Evolutionary conservation across 1,140 invertebrate genomes (phyloP), one percentile per base, ranked within the genome.

Genomic region (Camponotus vicinus): DNA sequence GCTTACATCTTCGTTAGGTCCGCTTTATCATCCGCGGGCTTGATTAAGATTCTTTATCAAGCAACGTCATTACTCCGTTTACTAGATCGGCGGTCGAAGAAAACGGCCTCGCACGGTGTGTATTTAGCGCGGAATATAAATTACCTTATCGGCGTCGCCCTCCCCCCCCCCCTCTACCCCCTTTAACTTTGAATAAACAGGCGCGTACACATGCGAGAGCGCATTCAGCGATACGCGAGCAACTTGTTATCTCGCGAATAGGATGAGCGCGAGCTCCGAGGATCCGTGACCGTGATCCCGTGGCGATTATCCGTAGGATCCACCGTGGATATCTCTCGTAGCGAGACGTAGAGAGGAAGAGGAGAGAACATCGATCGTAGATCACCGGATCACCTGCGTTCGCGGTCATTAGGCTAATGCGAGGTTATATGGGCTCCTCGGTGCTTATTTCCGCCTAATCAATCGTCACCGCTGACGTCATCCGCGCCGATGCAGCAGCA

Each of bases 81-180:
- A 66, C 66, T 37, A 66, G 86, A 86, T 77, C 13, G 21, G 64
- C 49, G 78, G 42, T 52, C 57, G 59, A 69, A 59, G 49, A 13
- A 71, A 88, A 87, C 75, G 67, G 63, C 34, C 11, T 18, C 52
- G 49, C 49, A 4, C 49, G 55, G 88, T 88, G 85, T 88, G 82
- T 87, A 88, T 91, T 90, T 82, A 91, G 75, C 88, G 85, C 78
- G 88, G 82, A 86, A 91, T 91, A 91, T 89, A 90, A 91, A 91
- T 90, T 87, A 88, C 86, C 91, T 90, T 91, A 91, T 91, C 88
- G 87, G 87, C 13, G 42, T 21, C 18, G 21, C 52, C 11, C 21
- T n/a, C 21, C 11, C 61, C 27, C 21, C 55, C 75, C 21, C 3
- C 34, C 32, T 57, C 42, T 6, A 15, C 42, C 49, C 27, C 32